phyloP scores from a whole-genome alignment of 1,140 invertebrate species.

The Meloidogyne floridensis region DNA sequence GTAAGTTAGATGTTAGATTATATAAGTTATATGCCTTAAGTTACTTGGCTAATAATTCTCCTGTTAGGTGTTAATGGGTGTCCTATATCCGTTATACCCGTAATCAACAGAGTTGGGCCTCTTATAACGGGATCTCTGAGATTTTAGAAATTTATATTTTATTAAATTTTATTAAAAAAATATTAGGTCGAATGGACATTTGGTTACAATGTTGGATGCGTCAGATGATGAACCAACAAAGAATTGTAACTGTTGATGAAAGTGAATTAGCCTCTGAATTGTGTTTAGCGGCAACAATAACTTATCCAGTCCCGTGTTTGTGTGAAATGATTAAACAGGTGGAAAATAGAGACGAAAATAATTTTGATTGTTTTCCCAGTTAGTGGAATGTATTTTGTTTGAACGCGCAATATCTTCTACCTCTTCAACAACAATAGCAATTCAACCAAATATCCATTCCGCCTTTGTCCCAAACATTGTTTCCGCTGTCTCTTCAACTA shows the following conservation, averaged over 20 bases:
- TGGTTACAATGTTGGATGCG: constrained; percentile 46
- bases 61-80: no score
- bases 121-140: no score
- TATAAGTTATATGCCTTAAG: no score
- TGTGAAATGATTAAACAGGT: constrained; percentile 36
- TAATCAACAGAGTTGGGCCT: neutral
- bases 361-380: neutral
- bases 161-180: neutral
- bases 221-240: constrained; percentile 42
- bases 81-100: neutral
- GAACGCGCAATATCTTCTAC: neutral
- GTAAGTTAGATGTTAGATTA: no score
- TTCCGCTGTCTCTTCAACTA: neutral
- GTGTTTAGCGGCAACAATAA: constrained; percentile 46
- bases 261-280: constrained; percentile 45
- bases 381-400: constrained; percentile 37
- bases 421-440: constrained; percentile 3
- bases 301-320: constrained; percentile 40
- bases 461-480: neutral
- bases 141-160: neutral
- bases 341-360: neutral
- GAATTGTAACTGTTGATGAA: constrained; percentile 39
- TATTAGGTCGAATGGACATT: constrained; percentile 25
- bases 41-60: no score
- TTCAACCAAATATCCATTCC: neutral